Conservation (phyloP, 2,888 invertebrate species). For the Pinctada fucata region DNA sequence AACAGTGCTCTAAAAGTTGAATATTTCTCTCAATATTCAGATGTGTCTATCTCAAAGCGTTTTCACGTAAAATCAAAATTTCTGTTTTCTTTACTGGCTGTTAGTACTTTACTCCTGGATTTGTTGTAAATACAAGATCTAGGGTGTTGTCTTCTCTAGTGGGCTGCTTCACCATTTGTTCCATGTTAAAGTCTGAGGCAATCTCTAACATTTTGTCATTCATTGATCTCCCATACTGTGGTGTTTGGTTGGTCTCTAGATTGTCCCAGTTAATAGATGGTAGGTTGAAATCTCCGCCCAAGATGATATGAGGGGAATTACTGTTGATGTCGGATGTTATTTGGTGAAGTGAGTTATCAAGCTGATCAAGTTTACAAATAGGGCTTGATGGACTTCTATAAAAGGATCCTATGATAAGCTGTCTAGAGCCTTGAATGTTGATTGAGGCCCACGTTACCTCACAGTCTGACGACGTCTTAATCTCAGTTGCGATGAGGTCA, state of each 20-base stretch:
- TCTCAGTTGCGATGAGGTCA: not conserved
- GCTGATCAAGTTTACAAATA: not conserved
- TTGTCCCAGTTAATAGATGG: conserved; percentile 5
- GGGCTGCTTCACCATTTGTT: not conserved
- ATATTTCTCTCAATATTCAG: no score
- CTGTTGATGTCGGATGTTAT: not conserved
- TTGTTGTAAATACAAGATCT: conserved; percentile 9
- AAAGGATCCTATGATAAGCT: not conserved
- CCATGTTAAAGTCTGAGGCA: not conserved
- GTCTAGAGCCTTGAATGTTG: not conserved
- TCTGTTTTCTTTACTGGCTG: no score
- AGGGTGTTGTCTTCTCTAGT: conserved; percentile 10
- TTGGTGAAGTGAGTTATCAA: not conserved
- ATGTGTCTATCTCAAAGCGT: no score
- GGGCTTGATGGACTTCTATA: conserved; percentile 7
- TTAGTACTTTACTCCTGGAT: no score
- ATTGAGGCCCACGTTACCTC: not conserved
- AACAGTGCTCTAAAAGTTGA: no score
- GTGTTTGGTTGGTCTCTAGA: not conserved
- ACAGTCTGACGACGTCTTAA: not conserved
- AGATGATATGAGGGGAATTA: not conserved
- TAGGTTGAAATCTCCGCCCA: conserved; percentile 14
- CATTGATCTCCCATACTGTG: conserved; percentile 12
- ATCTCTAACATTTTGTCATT: not conserved
- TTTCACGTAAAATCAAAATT: no score